phyloP scores from a whole-genome alignment of 1,140 invertebrate species.

The Phortica variegata region DNA sequence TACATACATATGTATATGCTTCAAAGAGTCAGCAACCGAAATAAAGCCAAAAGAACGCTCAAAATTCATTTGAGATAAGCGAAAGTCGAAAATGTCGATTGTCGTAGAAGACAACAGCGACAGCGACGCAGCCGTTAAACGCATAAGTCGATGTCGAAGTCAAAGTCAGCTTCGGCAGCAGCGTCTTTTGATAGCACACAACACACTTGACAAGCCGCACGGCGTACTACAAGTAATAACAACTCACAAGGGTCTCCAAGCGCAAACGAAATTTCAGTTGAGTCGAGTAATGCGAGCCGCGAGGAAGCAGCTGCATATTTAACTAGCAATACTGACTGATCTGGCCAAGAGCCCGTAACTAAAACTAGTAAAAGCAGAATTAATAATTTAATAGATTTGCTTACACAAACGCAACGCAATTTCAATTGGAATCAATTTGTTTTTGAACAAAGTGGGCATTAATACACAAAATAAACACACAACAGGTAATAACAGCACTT shows the following conservation, averaged over 20 bases:
- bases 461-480: too few species aligned
- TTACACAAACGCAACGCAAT: conserved; percentile 8
- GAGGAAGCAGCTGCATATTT: too few species aligned
- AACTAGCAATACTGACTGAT: too few species aligned
- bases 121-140: background rate
- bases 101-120: background rate
- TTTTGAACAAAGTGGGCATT: conserved; percentile 12
- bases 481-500: too few species aligned
- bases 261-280: conserved; percentile 48
- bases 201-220: conserved; percentile 1
- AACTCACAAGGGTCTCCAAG: conserved; percentile 50
- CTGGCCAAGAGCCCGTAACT: too few species aligned
- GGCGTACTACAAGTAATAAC: conserved; percentile 3
- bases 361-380: conserved; percentile 24
- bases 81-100: conserved; percentile 12
- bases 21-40: conserved; percentile 16
- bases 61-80: conserved; percentile 15
- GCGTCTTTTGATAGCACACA: conserved; percentile 7
- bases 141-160: background rate
- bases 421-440: conserved; percentile 15
- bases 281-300: conserved; percentile 39
- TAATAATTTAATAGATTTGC: conserved; percentile 7
- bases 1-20: background rate
- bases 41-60: conserved; percentile 1
- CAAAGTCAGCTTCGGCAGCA: background rate